A percentile compares a stretch with the other conserved stretches of the same genome.
phyloP scores from a whole-genome alignment of 2,888 invertebrate genomes.

The Caenorhabditis parvicauda region DNA sequence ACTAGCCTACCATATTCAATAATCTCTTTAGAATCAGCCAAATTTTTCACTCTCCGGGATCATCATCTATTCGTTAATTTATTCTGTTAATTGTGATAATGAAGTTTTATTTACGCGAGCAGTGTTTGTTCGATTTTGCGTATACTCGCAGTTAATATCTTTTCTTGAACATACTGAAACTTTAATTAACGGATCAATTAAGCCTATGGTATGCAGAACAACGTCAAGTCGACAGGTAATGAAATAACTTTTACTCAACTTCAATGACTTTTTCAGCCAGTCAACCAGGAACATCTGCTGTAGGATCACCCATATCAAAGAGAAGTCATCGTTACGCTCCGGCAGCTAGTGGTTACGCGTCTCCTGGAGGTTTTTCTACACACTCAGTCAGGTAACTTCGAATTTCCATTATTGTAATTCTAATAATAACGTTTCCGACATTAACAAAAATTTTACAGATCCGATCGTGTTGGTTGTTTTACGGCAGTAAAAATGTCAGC shows the following conservation, averaged over 20 bases:
- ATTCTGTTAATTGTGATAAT: no score
- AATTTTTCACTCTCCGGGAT: neutral
- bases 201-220: no score
- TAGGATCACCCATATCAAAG: constrained; percentile 20
- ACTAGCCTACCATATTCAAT: no score
- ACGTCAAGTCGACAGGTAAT: no score
- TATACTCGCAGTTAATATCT: no score
- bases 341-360: constrained; percentile 50
- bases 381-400: constrained; percentile 28
- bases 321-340: constrained; percentile 29
- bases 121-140: no score
- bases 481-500: constrained; percentile 61
- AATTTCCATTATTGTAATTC: no score
- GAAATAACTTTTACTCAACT: no score
- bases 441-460: constrained; percentile 29
- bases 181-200: no score
- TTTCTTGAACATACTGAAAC: no score
- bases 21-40: neutral
- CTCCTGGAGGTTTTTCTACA: constrained; percentile 53
- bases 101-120: neutral
- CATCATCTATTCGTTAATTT: neutral
- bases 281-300: constrained; percentile 35
- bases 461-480: constrained; percentile 46
- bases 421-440: no score
- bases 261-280: no score